Conservation (phyloP, 2,113 vertebrate genomes). For the Psilopogon haemacephalus region DNA sequence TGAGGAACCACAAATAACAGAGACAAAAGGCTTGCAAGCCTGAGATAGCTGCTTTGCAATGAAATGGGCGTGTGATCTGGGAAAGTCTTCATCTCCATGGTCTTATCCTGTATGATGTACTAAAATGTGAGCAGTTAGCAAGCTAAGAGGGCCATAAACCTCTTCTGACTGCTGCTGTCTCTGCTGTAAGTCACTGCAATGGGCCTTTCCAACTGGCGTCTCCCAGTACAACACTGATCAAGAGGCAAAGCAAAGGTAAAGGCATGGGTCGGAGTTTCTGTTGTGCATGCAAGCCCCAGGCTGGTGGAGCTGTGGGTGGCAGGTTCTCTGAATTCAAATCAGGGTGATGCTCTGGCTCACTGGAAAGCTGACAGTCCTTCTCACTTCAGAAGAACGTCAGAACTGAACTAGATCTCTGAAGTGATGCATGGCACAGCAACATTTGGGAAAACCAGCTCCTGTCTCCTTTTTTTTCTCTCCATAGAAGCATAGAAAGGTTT, state of each 20-base stretch:
- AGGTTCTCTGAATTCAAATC: not conserved
- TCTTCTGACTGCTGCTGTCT: not conserved
- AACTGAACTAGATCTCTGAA: not conserved
- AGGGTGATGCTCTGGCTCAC: not conserved
- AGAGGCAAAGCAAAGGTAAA: not conserved
- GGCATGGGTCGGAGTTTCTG: not conserved
- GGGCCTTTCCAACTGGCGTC: not conserved
- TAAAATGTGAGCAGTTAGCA: not conserved
- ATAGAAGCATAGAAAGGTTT: too few relatives aligned
- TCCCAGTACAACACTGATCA: not conserved
- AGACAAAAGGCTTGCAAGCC: not conserved
- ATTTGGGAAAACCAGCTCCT: not conserved
- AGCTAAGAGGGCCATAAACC: not conserved
- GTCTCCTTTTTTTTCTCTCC: not conserved
- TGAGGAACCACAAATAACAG: not conserved
- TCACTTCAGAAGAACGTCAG: not conserved
- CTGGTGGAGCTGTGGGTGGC: rapidly evolving
- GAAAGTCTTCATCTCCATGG: not conserved
- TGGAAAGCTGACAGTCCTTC: not conserved
- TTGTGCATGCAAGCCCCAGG: not conserved
- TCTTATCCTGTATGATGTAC: not conserved
- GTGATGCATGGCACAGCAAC: not conserved
- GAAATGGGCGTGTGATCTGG: not conserved
- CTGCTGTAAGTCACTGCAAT: not conserved
- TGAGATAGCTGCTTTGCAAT: not conserved